A percentile compares a stretch with the other conserved stretches of the same genome.
phyloP scores from a whole-genome alignment of 2,113 vertebrate species.

The Indicator maculatus region DNA sequence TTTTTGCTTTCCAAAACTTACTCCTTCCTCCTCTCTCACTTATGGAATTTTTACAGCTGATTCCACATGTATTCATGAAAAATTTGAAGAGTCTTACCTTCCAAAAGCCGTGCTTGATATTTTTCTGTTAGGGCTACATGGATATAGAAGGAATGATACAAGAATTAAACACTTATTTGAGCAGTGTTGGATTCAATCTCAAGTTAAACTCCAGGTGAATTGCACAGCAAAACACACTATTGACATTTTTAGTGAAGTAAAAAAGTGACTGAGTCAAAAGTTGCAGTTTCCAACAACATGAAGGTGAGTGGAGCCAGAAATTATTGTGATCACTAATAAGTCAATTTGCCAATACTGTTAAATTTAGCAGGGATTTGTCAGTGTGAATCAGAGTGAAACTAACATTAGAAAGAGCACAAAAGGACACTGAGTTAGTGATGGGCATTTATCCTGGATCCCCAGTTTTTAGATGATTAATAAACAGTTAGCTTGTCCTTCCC shows the following conservation, averaged over 20 bases:
- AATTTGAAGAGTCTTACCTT: slow-evolving; percentile 80
- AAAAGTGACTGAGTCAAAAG: not conserved
- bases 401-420: slow-evolving; percentile 37
- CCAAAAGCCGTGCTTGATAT: slow-evolving; percentile 97
- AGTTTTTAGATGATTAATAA: not conserved
- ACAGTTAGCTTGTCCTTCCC: not conserved
- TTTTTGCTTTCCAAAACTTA: not conserved
- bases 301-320: not conserved
- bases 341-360: slow-evolving; percentile 18
- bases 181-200: not conserved
- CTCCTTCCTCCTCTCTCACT: not conserved
- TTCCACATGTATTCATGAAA: not conserved
- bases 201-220: not conserved
- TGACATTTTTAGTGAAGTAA: not conserved
- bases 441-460: not conserved
- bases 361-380: slow-evolving; percentile 32
- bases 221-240: not conserved
- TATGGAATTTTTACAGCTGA: not conserved
- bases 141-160: not conserved
- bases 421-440: slow-evolving; percentile 35
- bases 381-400: not conserved
- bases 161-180: not conserved
- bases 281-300: not conserved
- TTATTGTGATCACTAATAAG: slow-evolving; percentile 19
- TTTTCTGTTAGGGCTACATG: slow-evolving; percentile 91